Conservation (phyloP, 1,140 invertebrate genomes). For the Drosophila yakuba region DNA sequence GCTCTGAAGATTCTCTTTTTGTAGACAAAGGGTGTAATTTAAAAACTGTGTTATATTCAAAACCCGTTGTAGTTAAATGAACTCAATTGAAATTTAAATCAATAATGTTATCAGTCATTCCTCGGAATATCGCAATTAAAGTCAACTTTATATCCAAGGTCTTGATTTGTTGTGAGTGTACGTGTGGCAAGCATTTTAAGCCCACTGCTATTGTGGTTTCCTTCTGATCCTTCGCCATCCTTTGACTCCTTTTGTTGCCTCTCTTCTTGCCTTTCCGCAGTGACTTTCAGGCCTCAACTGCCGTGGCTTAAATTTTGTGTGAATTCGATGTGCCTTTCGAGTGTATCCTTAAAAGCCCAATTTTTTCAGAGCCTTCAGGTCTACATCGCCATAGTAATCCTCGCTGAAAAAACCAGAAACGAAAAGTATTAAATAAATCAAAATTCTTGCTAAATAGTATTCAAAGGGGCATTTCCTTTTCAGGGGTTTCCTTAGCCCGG, state of each 20-base stretch:
- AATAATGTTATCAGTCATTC: background rate
- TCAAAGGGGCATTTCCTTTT: conserved; percentile 37
- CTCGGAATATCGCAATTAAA: background rate
- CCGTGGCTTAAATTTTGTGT: conserved; percentile 35
- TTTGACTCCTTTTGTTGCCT: conserved; percentile 33
- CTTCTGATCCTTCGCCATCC: conserved; percentile 28
- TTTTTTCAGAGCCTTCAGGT: conserved; percentile 92
- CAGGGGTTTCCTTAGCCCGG: conserved; percentile 38
- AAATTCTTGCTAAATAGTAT: conserved; percentile 58
- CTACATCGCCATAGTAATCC: conserved; percentile 93
- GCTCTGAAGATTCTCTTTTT: background rate
- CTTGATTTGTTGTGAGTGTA: conserved; percentile 8
- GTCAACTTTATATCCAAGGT: background rate
- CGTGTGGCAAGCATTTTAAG: conserved; percentile 77
- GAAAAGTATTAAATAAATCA: conserved; percentile 62
- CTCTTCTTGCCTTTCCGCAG: conserved; percentile 19
- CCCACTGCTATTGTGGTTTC: conserved; percentile 62
- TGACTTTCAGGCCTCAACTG: conserved; percentile 50
- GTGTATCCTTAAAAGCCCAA: conserved; percentile 88
- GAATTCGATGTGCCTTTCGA: conserved; percentile 30
- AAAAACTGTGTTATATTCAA: too few species aligned
- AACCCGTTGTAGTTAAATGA: background rate
- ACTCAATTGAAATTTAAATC: background rate
- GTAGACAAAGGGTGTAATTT: too few species aligned
- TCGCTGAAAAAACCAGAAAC: conserved; percentile 88